Evolutionary conservation across 2,888 invertebrate genomes (phyloP).

Genomic region (Ditula angustiorana): DNA sequence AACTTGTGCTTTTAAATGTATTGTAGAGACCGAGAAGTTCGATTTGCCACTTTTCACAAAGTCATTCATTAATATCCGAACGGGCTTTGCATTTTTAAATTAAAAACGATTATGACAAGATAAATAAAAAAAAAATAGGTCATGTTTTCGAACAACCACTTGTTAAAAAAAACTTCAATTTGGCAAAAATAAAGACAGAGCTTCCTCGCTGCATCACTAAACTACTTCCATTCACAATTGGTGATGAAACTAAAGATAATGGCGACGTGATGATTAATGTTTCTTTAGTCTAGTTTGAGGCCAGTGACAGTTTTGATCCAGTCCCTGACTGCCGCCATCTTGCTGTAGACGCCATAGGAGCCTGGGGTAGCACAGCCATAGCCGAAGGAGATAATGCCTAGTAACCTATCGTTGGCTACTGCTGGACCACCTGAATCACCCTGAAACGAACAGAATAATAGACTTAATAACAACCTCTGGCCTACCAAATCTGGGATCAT

Average conservation of each 20-base stretch:
- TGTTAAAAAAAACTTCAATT: neutral
- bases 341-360: conserved; percentile 77
- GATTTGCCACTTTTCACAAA: no score
- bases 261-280: neutral
- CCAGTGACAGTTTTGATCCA: conserved; percentile 73
- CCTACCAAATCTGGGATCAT: no score
- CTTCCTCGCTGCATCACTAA: neutral
- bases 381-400: conserved; percentile 80
- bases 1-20: no score
- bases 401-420: conserved; percentile 65
- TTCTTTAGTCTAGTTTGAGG: conserved; percentile 57
- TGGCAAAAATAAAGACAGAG: neutral
- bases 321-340: conserved; percentile 70
- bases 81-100: no score
- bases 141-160: no score
- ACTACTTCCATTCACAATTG: neutral
- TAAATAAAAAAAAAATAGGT: no score
- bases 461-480: no score
- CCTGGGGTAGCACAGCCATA: conserved; percentile 80
- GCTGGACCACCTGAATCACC: conserved; percentile 82
- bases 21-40: no score
- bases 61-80: no score
- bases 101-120: no score
- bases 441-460: no score
- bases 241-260: neutral